These are phyloP conservation scores for Pantherophis vulpinus DNA, from an alignment of 2,797 vertebrate species.

Conservation along the genomic window DNA sequence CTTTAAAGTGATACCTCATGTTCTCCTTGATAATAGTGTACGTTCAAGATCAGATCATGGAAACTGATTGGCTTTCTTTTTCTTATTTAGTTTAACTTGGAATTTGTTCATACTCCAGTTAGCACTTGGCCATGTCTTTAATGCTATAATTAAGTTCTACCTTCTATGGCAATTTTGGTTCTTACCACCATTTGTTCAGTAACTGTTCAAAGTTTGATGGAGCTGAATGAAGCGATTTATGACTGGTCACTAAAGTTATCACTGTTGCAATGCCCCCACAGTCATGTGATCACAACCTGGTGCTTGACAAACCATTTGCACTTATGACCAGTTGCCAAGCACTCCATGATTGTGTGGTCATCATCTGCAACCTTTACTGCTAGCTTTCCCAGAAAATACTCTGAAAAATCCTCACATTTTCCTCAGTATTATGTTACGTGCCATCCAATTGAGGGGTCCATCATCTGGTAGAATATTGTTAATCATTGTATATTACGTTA, in stretches of 20 bases:
- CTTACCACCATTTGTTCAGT: neutral
- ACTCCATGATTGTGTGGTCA: neutral
- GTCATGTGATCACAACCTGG: neutral
- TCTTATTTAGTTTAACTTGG: neutral
- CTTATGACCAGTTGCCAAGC: neutral
- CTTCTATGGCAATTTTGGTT: neutral
- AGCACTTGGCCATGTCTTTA: neutral
- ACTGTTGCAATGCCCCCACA: neutral
- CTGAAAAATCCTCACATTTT: neutral
- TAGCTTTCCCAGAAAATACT: neutral
- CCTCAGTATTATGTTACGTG: neutral
- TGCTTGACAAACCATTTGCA: neutral
- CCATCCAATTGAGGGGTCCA: neutral
- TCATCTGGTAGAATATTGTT: neutral
- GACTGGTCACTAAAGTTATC: neutral
- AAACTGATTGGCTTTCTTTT: too few relatives aligned
- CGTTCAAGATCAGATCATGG: too few relatives aligned
- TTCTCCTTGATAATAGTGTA: too few relatives aligned
- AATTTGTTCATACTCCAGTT: neutral
- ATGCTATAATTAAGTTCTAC: neutral
- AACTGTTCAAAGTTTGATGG: neutral
- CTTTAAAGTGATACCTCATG: too few relatives aligned
- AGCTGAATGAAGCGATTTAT: neutral
- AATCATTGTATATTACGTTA: neutral
- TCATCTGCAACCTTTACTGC: neutral